These are phyloP conservation scores for Montipora efflorescens DNA, from an alignment of 64 coral and sea anemone genomes.

Conservation along the genomic window DNA sequence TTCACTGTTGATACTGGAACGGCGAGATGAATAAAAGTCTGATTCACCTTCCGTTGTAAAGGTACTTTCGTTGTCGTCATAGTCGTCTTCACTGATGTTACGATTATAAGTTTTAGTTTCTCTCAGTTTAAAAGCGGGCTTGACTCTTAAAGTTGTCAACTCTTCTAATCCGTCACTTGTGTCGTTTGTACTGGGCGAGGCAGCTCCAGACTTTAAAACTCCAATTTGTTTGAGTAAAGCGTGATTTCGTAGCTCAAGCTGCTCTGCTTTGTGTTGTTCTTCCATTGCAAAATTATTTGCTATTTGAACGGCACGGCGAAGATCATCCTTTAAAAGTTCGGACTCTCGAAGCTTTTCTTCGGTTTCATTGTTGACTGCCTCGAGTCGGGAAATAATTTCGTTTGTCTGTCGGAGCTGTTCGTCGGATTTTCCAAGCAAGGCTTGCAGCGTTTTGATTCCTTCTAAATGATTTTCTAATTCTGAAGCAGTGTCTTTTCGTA, in stretches of 20 bases:
- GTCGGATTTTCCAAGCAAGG: conserved; percentile 64
- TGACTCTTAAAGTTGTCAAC: neutral
- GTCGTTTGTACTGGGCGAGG: neutral
- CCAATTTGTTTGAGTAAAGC: conserved; percentile 42
- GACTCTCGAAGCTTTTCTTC: conserved; percentile 69
- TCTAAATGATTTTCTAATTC: conserved; percentile 48
- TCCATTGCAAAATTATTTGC: conserved; percentile 73
- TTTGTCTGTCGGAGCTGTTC: conserved; percentile 70
- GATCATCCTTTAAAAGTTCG: conserved; percentile 48
- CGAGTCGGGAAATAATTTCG: conserved; percentile 60
- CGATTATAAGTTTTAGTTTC: neutral
- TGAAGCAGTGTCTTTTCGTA: neutral
- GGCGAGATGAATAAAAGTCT: conserved; percentile 55
- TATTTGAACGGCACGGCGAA: conserved; percentile 67
- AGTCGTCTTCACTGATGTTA: conserved; percentile 24
- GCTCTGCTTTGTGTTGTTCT: conserved; percentile 40
- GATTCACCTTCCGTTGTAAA: conserved; percentile 61
- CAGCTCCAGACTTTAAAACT: neutral
- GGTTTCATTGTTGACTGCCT: conserved; percentile 57
- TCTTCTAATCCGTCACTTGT: conserved; percentile 8
- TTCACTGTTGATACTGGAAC: conserved; percentile 51
- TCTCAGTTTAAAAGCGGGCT: neutral
- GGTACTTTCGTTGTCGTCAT: conserved; percentile 31
- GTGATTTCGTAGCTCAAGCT: conserved; percentile 39
- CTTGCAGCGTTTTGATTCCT: conserved; percentile 70